A percentile compares a stretch with the other conserved stretches of the same genome.
phyloP scores from a whole-genome alignment of 2,797 vertebrate genomes.

The Vespertilio murinus region DNA sequence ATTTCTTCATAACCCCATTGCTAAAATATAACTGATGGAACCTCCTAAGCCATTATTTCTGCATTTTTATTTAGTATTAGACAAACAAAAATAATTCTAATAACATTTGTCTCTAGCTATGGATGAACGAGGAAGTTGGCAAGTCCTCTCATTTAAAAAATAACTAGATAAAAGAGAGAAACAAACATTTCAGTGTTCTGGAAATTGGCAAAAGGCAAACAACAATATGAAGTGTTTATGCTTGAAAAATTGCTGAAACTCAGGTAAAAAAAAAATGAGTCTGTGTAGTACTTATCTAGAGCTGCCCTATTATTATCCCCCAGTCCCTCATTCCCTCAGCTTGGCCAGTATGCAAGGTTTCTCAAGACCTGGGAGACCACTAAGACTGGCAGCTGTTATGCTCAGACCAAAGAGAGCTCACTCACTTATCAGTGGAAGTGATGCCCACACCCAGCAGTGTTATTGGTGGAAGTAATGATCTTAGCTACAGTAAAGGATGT shows the following conservation, averaged over 20 bases:
- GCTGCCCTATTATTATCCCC: neutral
- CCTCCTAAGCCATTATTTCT: neutral
- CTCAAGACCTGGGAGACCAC: neutral
- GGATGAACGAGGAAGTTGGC: neutral
- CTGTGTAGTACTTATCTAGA: neutral
- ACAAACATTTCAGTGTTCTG: neutral
- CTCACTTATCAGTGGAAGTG: neutral
- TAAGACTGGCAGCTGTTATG: neutral
- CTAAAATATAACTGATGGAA: neutral
- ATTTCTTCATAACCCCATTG: neutral
- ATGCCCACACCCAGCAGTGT: neutral
- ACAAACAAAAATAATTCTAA: neutral
- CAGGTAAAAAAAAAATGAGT: neutral
- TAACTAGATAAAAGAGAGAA: neutral
- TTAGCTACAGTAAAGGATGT: neutral
- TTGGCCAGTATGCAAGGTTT: neutral
- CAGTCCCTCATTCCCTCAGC: neutral
- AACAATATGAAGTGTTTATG: neutral
- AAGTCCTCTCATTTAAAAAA: neutral
- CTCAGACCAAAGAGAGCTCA: neutral
- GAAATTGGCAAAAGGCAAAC: neutral
- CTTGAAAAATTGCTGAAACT: neutral
- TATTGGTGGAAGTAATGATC: neutral
- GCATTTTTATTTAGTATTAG: neutral
- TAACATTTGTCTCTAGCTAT: neutral